phyloP scores from a whole-genome alignment of 2,113 vertebrate species.

The Stigmatopora argus region DNA sequence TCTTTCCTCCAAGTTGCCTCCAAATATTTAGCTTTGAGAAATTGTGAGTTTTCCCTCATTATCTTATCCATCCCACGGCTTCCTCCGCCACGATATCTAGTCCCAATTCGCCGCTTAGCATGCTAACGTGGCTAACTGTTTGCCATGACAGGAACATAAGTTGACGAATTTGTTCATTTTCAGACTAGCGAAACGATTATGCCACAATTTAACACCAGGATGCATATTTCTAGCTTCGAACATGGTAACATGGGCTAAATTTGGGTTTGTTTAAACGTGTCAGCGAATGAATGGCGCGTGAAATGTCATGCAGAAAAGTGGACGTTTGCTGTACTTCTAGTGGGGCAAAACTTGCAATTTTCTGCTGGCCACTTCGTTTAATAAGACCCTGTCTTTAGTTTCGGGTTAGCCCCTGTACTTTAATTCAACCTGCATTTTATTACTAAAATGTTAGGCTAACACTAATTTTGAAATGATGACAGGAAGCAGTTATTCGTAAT shows the following conservation, averaged over 20 bases:
- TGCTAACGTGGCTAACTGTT: slow-evolving; percentile 29
- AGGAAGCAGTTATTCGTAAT: no score
- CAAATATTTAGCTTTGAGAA: background rate
- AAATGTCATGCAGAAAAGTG: background rate
- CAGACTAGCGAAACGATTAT: background rate
- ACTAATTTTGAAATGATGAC: no score
- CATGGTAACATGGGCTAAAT: background rate
- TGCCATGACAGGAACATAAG: background rate
- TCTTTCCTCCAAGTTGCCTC: background rate
- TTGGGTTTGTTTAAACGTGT: background rate
- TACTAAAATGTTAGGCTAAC: no score
- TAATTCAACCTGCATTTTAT: no score
- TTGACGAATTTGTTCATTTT: background rate
- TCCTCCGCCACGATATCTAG: slow-evolving; percentile 35
- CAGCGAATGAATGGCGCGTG: slow-evolving; percentile 1
- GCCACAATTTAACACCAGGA: no score
- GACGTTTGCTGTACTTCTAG: background rate
- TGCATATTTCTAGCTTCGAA: no score
- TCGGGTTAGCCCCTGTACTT: no score
- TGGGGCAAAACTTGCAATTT: no score
- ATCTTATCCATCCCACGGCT: slow-evolving; percentile 42
- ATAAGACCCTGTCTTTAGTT: background rate
- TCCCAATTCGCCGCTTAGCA: slow-evolving; percentile 29
- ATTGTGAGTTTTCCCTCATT: background rate
- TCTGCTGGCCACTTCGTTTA: background rate